Percentiles rank a stretch among this genome's conserved stretches.
Conservation (phyloP, 1,140 invertebrate species). For the Tachypleus tridentatus region DNA sequence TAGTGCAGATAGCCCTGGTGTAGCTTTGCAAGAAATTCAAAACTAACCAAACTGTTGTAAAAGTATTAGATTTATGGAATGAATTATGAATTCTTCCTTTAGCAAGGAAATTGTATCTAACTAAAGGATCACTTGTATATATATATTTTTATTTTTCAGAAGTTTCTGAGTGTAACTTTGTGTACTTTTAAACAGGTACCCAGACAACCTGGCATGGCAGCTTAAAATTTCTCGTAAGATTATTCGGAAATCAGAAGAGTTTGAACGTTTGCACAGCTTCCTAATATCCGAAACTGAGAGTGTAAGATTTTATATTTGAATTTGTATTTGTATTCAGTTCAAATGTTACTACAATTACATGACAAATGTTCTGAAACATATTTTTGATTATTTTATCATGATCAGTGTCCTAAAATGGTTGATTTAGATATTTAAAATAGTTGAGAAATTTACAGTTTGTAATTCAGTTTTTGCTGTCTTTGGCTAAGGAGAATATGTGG, state of each 20-base stretch:
- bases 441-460: neutral
- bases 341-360: too few species aligned
- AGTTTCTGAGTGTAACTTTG: neutral
- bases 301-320: constrained; percentile 23
- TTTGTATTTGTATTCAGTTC: too few species aligned
- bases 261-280: constrained; percentile 82
- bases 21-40: neutral
- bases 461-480: neutral
- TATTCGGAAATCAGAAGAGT: constrained; percentile 65
- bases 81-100: neutral
- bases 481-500: neutral
- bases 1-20: too few species aligned
- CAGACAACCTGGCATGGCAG: constrained; percentile 85
- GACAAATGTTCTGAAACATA: too few species aligned
- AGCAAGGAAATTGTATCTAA: neutral
- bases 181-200: constrained; percentile 54
- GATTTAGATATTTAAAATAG: too few species aligned
- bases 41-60: neutral
- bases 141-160: constrained; percentile 7
- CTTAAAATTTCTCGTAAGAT: constrained; percentile 76
- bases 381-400: too few species aligned
- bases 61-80: constrained; percentile 1
- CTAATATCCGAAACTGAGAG: constrained; percentile 82
- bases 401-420: too few species aligned
- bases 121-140: constrained; percentile 5